Evolutionary conservation across 2,113 vertebrate species (phyloP).

Genomic region (Sturnira hondurensis): DNA sequence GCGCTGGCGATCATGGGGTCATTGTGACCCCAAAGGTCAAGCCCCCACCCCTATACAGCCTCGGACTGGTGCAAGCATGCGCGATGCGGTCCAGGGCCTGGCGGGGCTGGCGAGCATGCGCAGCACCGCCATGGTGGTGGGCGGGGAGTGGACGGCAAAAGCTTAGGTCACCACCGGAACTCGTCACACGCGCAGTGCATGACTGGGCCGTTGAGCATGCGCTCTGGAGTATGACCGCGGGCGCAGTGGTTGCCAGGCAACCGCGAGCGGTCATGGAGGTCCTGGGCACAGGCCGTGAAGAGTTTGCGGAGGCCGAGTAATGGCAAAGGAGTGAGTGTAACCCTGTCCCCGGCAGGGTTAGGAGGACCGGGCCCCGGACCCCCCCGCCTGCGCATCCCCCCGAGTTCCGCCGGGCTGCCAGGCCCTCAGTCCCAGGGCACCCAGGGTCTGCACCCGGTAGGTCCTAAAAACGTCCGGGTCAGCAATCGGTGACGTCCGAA

Average conservation of each 20-base stretch:
- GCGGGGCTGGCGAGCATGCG: not conserved
- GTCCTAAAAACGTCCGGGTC: not conserved
- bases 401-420: not conserved
- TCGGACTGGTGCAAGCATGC: not conserved
- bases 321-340: not conserved
- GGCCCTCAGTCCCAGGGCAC: not conserved
- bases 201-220: not conserved
- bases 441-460: not conserved
- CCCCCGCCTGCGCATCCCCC: not conserved
- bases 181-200: rapidly evolving
- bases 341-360: not conserved
- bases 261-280: rapidly evolving
- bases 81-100: rapidly evolving
- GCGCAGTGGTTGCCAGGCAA: not conserved
- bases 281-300: not conserved
- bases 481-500: not conserved
- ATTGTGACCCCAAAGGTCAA: rapidly evolving
- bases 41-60: not conserved
- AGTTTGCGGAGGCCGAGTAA: no score
- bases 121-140: not conserved
- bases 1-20: rapidly evolving
- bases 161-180: rapidly evolving
- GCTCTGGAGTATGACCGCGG: rapidly evolving
- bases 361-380: not conserved
- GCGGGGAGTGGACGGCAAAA: no score